Evolutionary conservation across 2,888 invertebrate genomes (phyloP), one percentile per base, ranked within the genome.

Genomic region (Andrena dorsata): DNA sequence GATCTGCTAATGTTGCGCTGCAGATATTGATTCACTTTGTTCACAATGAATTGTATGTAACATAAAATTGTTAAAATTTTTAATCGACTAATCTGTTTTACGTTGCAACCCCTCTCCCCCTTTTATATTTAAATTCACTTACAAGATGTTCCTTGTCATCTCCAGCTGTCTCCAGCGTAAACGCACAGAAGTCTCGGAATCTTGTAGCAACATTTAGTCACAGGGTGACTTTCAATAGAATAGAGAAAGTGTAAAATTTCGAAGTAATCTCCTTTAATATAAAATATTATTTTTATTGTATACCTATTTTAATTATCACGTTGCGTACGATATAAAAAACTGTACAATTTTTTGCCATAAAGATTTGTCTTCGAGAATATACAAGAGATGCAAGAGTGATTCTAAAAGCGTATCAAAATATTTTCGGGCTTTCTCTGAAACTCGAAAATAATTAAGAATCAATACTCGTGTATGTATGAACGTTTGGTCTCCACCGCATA

Each of bases 241-340:
- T n/a, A n/a, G n/a, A 35, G 70, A 47, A 64, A 20, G 23, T 66
- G 49, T 76, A 32, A 51, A 71, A 23, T 26, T 20, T 56, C 23
- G 20, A 69, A 26, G 63, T 65, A 53, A 66, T 47, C 49, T 47
- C 49, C 10, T 69, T 72, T 75, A 47, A 66, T 78, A 82, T 8
- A 82, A 82, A 83, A 78, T 41, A 75, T 80, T 69, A 79, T 69
- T 83, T 30, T 79, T 77, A 86, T 79, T 64, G 74, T 69, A 84
- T 82, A 87, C 83, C 86, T 90, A 89, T 82, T 84, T 86, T 84
- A 81, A 86, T 89, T 86, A 87, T 88, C 84, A 87, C 86, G 80
- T 78, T 73, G 68, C 79, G 82, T 84, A 84, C 76, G 77, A 87
- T 89, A 87, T 86, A 90, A 88, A 80, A 89, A 88, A 88, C 90